Base-by-base conservation (phyloP, 1,140 invertebrate genomes). In the Vollenhovia emeryi region DNA sequence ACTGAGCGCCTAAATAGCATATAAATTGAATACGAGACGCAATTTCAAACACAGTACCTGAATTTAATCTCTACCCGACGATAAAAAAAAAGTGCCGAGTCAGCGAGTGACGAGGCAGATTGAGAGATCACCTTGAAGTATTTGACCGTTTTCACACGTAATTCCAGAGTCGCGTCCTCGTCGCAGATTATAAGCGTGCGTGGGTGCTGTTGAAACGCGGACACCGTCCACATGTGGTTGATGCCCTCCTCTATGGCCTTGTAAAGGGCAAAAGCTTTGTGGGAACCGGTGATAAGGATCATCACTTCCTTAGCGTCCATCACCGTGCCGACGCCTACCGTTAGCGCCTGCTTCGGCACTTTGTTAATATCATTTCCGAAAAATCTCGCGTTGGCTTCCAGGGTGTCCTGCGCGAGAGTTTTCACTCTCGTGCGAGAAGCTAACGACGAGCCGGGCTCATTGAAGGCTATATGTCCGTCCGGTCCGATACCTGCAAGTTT, bases 171-270 rank as follows among this genome's bases (percentile, higher is more conserved):
- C 55, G 99, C 99, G 95, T 99, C 98, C 95, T 99, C 99, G 94
- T 99, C 99, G 93, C 99, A 99, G 64, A 99, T 96, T 95, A 99
- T 99, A 24, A 99, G 96, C 6, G 98, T 97, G 87, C 97, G 96
- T 52, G 97, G 96, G 95, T 99, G 98, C 94, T 98, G 98, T 95
- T 99, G 99, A 95, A 99, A 99, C 40, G 99, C 99, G 27, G 98
- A 99, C 30, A 99, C 99, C 0, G 99, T 99, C 99, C 99, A 99
- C 99, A 99, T 99, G 95, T 99, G 99, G 95, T 98, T 99, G 4
- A 99, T 96, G 59, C 99, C 99, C 94, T 99, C 98, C 95, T 99
- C 99, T 87, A 99, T 98, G 2, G 99, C 99, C 93, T 97, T 97
- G 93, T 99, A 98, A 55, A 99, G 96, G 64, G 99, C 99, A 93